Base-by-base conservation (phyloP, 2,113 vertebrate genomes). In the Bubo scandiacus region DNA sequence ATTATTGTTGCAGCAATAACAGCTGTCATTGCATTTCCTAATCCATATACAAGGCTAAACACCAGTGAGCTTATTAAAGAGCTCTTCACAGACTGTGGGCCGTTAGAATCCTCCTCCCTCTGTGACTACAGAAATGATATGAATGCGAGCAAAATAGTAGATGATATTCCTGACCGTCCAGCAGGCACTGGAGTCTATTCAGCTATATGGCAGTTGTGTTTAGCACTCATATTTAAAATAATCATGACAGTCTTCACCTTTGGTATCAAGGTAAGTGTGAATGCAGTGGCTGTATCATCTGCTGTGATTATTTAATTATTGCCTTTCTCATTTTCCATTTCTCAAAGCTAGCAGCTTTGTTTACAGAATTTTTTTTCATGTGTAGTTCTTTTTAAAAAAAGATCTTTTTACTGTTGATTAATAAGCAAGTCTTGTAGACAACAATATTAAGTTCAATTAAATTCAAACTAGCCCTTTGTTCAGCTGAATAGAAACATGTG, bases 211-310 rank as follows among this genome's bases (percentile, higher is more conserved):
- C 99, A 99, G 96, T 98, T 99, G 36, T 99, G 99, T 96, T 98
- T 99, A 96, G 99, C 99, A 1, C 99, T 99, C 84, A 98, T 99
- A 96, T 99, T 99, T 94, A 99, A 99, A 97, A 99, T 99, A 97
- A 99, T 99, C 96, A 99, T 99, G 99, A 99, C 99, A 55, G 99
- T 99, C 57, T 99, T 99, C 98, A 99, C 99, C 47, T 99, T 99
- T 51, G 99, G 99, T 74, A 99, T 99, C 78, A 99, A 99, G 99
- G 99, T 99, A 97, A 97, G 91, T 73, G 34, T 66, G 90, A 79
- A 57, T 40, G 38, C 54, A 51, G 72, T 15, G 65, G 15, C 42
- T 88, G 11, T 36, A 17, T 68, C 43, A 36, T 42, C n/a, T 92
- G 8, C 58, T 92, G 34, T 63, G 49, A 16, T 81, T 11, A 47